phyloP scores from a whole-genome alignment of 2,113 vertebrate genomes.

The Anser cygnoides region DNA sequence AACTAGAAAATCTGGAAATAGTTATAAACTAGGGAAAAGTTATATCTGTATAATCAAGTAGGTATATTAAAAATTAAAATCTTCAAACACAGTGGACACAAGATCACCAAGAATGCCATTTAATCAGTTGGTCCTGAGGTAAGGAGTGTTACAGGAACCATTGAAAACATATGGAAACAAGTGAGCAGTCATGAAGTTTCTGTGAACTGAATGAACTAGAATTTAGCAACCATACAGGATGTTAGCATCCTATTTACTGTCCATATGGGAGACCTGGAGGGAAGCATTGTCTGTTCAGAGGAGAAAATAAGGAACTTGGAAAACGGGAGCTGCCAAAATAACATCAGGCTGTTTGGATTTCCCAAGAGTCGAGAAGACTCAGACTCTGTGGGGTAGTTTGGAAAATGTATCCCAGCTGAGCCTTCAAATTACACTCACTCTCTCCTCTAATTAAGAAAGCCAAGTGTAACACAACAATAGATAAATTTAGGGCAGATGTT shows the following conservation, averaged over 20 bases:
- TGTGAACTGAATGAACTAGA: background rate
- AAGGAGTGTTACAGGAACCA: background rate
- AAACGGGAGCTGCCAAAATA: background rate
- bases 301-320: background rate
- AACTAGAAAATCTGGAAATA: background rate
- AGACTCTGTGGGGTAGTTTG: background rate
- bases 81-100: background rate
- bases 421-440: background rate
- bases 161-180: background rate
- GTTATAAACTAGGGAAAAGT: background rate
- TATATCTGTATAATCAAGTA: background rate
- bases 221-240: background rate
- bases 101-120: background rate
- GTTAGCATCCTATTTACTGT: background rate
- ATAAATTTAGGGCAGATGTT: conserved; percentile 44
- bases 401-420: conserved; percentile 31
- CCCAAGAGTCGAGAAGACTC: background rate
- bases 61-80: background rate
- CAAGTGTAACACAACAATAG: conserved; percentile 19
- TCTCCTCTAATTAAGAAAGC: conserved; percentile 40
- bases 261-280: background rate
- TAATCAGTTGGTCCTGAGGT: background rate
- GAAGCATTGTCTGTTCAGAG: background rate
- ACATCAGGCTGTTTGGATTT: background rate
- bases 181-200: background rate